Conservation (phyloP, 2,888 invertebrate species). For the Drosophila mayaguana region DNA sequence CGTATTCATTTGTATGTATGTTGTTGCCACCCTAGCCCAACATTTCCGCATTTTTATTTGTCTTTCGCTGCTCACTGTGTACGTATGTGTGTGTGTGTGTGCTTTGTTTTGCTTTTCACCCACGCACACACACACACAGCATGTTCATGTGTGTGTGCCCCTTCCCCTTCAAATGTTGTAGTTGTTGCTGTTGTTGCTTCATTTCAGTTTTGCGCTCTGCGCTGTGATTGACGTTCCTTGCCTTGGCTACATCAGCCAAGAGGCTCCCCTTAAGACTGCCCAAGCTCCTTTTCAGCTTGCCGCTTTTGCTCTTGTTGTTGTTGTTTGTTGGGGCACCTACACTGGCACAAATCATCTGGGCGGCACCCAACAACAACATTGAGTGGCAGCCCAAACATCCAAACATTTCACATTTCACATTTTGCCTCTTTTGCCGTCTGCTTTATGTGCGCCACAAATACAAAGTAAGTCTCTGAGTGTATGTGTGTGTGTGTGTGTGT, state of each 20-base stretch:
- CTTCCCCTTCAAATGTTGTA: too few relatives aligned
- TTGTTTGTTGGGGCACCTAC: slow-evolving; percentile 50
- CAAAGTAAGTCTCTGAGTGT: slow-evolving; percentile 39
- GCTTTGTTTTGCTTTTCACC: slow-evolving; percentile 59
- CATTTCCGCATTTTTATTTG: slow-evolving; percentile 59
- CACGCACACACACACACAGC: slow-evolving; percentile 30
- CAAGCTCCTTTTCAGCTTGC: slow-evolving; percentile 10
- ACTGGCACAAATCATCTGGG: slow-evolving; percentile 84
- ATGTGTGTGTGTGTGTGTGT: slow-evolving; percentile 30
- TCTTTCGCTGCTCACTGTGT: slow-evolving; percentile 17
- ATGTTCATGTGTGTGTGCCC: neutral
- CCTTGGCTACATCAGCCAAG: slow-evolving; percentile 58
- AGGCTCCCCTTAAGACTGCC: slow-evolving; percentile 46
- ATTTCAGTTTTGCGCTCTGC: slow-evolving; percentile 55
- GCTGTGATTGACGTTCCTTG: slow-evolving; percentile 71
- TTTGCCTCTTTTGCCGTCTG: slow-evolving; percentile 57
- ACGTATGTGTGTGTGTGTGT: slow-evolving; percentile 38
- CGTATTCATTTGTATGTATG: slow-evolving; percentile 18
- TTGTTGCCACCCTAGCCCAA: slow-evolving; percentile 50
- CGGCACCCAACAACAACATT: slow-evolving; percentile 80
- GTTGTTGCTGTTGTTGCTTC: slow-evolving; percentile 15
- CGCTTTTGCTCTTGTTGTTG: slow-evolving; percentile 24
- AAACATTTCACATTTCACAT: slow-evolving; percentile 65
- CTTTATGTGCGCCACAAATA: slow-evolving; percentile 57
- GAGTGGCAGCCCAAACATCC: slow-evolving; percentile 65